Evolutionary conservation across 64 coral and sea anemone genomes (phyloP).

Genomic region (Montipora capricornis): DNA sequence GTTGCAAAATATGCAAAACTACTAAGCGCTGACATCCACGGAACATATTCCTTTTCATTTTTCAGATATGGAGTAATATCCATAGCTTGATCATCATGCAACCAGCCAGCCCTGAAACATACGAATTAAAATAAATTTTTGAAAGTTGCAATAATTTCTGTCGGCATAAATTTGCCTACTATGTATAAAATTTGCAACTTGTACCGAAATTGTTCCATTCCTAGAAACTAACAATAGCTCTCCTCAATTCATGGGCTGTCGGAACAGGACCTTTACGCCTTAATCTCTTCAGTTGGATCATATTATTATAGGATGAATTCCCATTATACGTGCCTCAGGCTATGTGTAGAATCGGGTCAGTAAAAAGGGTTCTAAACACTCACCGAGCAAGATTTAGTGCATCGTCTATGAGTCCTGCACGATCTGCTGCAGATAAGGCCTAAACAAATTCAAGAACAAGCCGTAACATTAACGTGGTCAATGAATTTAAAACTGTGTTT

Average conservation of each 20-base stretch:
- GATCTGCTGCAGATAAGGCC: conserved; percentile 40
- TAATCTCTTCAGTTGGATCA: too few species aligned
- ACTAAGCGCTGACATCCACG: conserved; percentile 54
- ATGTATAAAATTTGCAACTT: too few species aligned
- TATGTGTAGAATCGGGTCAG: too few species aligned
- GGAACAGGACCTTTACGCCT: not conserved
- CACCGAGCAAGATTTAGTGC: conserved; percentile 67
- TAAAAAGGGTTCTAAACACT: not conserved
- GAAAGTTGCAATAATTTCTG: too few species aligned
- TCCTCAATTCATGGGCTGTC: not conserved
- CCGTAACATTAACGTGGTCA: not conserved
- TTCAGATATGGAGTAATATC: conserved; percentile 49
- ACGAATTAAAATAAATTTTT: not conserved
- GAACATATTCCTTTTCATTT: conserved; percentile 59
- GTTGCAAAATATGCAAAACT: conserved; percentile 45
- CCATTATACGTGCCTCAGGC: too few species aligned
- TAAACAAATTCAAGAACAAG: not conserved
- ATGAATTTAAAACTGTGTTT: not conserved
- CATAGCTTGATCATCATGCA: conserved; percentile 8
- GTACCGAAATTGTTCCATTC: too few species aligned
- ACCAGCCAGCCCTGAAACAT: conserved; percentile 3
- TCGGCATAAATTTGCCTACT: too few species aligned
- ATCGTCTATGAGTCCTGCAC: conserved; percentile 66
- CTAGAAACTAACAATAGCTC: too few species aligned
- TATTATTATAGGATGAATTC: too few species aligned